Evolutionary conservation across 2,888 invertebrate species (phyloP).

Genomic region (Xylota sylvarum): DNA sequence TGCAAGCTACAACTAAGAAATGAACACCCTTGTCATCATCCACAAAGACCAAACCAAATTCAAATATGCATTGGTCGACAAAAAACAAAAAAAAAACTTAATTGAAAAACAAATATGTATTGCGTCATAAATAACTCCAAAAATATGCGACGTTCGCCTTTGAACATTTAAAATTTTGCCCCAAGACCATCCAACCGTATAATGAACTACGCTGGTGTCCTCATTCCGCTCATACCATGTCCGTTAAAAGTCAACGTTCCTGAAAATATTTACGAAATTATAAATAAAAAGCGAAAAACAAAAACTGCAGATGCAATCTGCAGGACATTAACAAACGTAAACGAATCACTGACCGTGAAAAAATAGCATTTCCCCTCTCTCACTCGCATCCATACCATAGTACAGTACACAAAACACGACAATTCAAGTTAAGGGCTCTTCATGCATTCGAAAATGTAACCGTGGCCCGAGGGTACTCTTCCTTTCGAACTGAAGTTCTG

Average conservation of each 20-base stretch:
- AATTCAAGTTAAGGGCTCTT: slow-evolving; percentile 20
- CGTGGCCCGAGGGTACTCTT: slow-evolving; percentile 17
- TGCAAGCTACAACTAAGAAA: too few species aligned
- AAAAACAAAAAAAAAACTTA: neutral
- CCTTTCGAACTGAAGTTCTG: slow-evolving; percentile 21
- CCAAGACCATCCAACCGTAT: slow-evolving; percentile 12
- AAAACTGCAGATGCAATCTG: slow-evolving; percentile 42
- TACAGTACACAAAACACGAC: slow-evolving; percentile 7
- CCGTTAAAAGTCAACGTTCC: slow-evolving; percentile 40
- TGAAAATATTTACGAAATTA: slow-evolving; percentile 52
- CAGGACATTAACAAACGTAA: slow-evolving; percentile 52
- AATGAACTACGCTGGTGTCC: slow-evolving; percentile 39
- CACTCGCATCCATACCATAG: neutral
- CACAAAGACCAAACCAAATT: neutral
- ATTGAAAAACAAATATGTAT: neutral
- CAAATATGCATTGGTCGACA: neutral
- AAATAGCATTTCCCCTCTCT: slow-evolving; percentile 27
- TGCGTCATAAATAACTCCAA: slow-evolving; percentile 22
- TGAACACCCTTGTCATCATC: too few species aligned
- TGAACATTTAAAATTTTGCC: neutral
- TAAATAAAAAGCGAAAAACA: slow-evolving; percentile 16
- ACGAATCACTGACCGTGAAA: slow-evolving; percentile 58
- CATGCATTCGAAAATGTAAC: slow-evolving; percentile 42
- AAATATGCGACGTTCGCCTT: slow-evolving; percentile 1
- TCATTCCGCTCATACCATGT: slow-evolving; percentile 17